These are phyloP conservation scores for Oenanthe melanoleuca DNA, from an alignment of 2,113 vertebrate genomes.

Conservation along the genomic window DNA sequence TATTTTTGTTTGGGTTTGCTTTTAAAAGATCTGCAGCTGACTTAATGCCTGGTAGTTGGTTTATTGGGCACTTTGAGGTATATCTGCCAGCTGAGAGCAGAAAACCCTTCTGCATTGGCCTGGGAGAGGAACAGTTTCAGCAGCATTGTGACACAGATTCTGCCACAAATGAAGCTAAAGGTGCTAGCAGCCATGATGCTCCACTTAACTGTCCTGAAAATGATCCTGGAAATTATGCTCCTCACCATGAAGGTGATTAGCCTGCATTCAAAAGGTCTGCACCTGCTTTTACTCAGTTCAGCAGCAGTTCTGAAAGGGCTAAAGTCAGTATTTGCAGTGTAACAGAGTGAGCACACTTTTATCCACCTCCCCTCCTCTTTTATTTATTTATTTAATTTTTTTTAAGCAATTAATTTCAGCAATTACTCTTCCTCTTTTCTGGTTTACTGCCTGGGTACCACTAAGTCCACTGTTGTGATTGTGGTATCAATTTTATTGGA, in stretches of 20 bases:
- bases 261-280: not conserved
- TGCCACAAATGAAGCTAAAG: not conserved
- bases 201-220: not conserved
- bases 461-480: not conserved
- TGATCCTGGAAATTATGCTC: not conserved
- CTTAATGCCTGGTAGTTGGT: not conserved
- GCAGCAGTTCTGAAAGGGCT: not conserved
- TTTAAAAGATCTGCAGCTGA: not conserved
- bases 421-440: not conserved
- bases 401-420: slow-evolving; percentile 7
- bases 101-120: not conserved
- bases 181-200: not conserved
- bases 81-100: not conserved
- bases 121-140: not conserved
- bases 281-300: not conserved
- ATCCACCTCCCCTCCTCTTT: rapidly evolving
- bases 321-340: not conserved
- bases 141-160: not conserved
- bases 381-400: too few relatives aligned
- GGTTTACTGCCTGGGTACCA: not conserved
- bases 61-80: not conserved
- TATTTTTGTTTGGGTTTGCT: not conserved
- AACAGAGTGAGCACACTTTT: not conserved
- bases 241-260: not conserved
- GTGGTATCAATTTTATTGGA: not conserved